A percentile compares a stretch with the other conserved stretches of the same genome.
Conservation (phyloP, 2,113 vertebrate species). For the Sinocyclocheilus maitianheensis region DNA sequence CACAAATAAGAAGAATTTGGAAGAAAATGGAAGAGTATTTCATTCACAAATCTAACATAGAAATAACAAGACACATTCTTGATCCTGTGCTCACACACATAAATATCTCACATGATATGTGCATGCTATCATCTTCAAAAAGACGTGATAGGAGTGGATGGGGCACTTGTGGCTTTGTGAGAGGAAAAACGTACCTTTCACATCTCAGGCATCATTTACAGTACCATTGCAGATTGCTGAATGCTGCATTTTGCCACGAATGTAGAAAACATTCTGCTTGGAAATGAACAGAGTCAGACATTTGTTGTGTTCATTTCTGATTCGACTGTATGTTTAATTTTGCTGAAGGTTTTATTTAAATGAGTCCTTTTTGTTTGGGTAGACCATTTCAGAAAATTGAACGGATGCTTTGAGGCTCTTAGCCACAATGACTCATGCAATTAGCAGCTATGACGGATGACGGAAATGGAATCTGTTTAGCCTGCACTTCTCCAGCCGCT, state of each 20-base stretch:
- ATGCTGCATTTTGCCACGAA: background rate
- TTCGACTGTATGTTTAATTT: conserved; percentile 18
- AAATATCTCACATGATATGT: background rate
- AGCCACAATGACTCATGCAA: background rate
- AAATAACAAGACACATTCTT: background rate
- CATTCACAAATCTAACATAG: background rate
- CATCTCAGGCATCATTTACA: background rate
- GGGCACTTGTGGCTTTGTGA: background rate
- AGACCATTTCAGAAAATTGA: conserved; percentile 10
- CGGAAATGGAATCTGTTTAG: conserved; percentile 9
- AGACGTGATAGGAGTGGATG: background rate
- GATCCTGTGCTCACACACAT: background rate
- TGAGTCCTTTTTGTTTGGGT: background rate
- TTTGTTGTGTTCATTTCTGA: background rate
- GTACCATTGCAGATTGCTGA: conserved; percentile 11
- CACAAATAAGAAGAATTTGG: background rate
- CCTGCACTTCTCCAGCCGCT: background rate
- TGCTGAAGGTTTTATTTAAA: conserved; percentile 15
- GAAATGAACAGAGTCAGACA: background rate
- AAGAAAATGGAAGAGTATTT: background rate
- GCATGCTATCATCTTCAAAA: conserved; percentile 8
- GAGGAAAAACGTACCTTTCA: background rate
- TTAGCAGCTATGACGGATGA: background rate
- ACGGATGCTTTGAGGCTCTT: conserved; percentile 12
- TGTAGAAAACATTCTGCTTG: background rate